Percentiles rank a stretch among this genome's conserved stretches.
Conservation (phyloP, 2,113 vertebrate genomes). For the Nettapus auritus region DNA sequence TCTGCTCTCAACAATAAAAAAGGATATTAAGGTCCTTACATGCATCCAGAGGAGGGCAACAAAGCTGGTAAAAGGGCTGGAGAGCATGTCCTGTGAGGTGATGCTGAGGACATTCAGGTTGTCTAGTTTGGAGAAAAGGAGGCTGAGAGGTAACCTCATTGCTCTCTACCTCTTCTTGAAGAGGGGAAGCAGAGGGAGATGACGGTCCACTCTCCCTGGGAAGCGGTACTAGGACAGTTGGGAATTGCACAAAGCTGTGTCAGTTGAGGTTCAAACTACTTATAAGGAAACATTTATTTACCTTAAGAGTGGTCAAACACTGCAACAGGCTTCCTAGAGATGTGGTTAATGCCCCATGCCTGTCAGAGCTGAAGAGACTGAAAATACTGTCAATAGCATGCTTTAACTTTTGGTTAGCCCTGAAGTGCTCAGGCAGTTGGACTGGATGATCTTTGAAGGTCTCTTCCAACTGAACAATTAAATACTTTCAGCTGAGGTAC, state of each 20-base stretch:
- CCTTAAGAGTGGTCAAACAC: background rate
- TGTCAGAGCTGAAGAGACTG: background rate
- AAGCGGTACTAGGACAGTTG: background rate
- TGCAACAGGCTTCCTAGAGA: background rate
- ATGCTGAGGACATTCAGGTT: too few relatives aligned
- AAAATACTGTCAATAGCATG: background rate
- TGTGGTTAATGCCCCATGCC: background rate
- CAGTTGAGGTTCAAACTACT: background rate
- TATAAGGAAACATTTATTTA: background rate
- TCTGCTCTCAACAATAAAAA: background rate
- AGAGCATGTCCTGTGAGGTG: background rate
- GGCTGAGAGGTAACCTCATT: background rate
- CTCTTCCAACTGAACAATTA: background rate
- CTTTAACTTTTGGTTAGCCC: background rate
- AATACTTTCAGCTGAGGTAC: background rate
- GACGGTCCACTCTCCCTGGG: background rate
- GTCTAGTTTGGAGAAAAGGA: background rate
- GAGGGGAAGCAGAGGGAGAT: background rate
- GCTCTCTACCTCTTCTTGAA: background rate
- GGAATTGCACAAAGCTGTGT: background rate
- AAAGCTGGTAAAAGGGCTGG: background rate
- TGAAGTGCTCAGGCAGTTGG: background rate
- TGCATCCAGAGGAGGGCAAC: background rate
- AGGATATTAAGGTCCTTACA: background rate
- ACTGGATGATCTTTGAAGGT: background rate